Evolutionary conservation across 2,113 vertebrate species (phyloP).

Genomic region (Tichodroma muraria): DNA sequence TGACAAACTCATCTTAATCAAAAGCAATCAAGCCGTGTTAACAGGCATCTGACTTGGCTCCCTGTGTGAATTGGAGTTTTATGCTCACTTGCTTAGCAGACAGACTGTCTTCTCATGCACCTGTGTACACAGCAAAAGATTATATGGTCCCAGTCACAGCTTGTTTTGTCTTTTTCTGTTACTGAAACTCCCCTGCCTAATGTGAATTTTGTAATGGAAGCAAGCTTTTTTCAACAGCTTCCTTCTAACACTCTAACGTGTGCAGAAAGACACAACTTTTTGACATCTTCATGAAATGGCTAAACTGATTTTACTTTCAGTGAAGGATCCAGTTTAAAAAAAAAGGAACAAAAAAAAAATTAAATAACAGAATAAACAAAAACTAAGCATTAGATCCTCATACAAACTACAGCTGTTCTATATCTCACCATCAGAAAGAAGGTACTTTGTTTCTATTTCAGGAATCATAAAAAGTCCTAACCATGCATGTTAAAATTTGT

Average conservation of each 20-base stretch:
- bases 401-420: not conserved
- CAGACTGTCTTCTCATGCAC: not conserved
- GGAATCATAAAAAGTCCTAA: not conserved
- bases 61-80: not conserved
- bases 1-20: not conserved
- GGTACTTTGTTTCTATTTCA: not conserved
- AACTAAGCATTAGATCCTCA: not conserved
- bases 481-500: not conserved
- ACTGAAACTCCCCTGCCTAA: not conserved
- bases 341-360: not conserved
- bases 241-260: rapidly evolving
- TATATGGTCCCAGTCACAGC: not conserved
- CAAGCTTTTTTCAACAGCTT: not conserved
- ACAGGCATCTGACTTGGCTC: not conserved
- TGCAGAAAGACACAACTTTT: not conserved
- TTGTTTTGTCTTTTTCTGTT: not conserved
- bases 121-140: not conserved
- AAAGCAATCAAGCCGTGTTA: not conserved
- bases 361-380: not conserved
- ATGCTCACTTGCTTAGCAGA: not conserved
- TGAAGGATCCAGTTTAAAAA: not conserved
- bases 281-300: not conserved
- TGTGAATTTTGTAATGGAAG: not conserved
- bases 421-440: not conserved
- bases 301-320: not conserved